Evolutionary conservation across 1,140 invertebrate species (phyloP).

Genomic region (Polypedilum vanderplanki): DNA sequence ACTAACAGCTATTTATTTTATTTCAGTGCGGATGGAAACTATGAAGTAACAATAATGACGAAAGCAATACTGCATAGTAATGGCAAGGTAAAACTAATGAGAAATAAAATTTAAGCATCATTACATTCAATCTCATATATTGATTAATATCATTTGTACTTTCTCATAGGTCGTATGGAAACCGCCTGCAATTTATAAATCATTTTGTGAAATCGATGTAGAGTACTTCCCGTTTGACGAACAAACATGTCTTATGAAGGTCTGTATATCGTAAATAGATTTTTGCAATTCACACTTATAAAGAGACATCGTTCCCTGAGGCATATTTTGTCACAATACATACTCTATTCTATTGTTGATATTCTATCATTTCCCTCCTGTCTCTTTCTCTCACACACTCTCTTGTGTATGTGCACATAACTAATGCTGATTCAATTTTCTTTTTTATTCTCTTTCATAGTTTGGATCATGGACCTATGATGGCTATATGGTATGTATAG

Average conservation of each 20-base stretch:
- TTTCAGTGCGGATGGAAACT: slow-evolving; percentile 92
- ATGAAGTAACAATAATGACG: slow-evolving; percentile 97
- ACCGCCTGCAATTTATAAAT: slow-evolving; percentile 96
- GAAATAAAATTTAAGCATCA: neutral
- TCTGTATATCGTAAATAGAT: neutral
- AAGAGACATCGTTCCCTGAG: neutral
- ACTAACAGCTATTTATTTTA: too few relatives aligned
- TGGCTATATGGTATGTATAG: slow-evolving; percentile 71
- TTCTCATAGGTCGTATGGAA: slow-evolving; percentile 63
- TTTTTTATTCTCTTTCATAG: slow-evolving; percentile 30
- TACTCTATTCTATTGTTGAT: neutral
- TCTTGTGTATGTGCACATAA: neutral
- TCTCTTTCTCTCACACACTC: too few relatives aligned
- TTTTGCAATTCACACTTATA: neutral
- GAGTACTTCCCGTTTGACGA: slow-evolving; percentile 95
- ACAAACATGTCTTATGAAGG: slow-evolving; percentile 92
- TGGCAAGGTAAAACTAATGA: slow-evolving; percentile 73
- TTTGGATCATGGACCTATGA: slow-evolving; percentile 95
- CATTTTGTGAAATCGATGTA: slow-evolving; percentile 94
- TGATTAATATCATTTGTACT: neutral
- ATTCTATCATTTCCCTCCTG: neutral
- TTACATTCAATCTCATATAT: neutral
- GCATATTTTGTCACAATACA: neutral
- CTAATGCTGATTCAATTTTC: too few relatives aligned
- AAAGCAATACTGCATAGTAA: slow-evolving; percentile 86